A percentile compares a stretch with the other conserved stretches of the same genome.
Evolutionary conservation across 1,140 invertebrate species (phyloP).

Genomic region (Hypsibius dujardini): DNA sequence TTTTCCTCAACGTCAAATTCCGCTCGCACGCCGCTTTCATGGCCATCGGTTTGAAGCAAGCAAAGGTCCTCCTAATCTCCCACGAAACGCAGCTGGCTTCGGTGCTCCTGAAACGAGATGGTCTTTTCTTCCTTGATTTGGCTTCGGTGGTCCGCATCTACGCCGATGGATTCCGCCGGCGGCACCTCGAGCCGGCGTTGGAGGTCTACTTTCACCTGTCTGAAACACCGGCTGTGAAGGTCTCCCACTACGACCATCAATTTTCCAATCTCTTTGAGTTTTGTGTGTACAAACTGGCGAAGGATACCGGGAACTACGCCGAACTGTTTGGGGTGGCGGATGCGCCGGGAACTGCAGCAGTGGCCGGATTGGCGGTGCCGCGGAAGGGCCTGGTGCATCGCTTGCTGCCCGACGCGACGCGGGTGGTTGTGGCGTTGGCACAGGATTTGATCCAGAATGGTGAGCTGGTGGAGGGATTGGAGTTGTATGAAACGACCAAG

Average conservation of each 20-base stretch:
- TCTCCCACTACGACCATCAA: background rate
- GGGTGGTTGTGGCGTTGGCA: background rate
- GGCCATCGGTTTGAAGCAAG: background rate
- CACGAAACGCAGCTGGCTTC: background rate
- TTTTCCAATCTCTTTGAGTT: background rate
- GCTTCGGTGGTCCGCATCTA: background rate
- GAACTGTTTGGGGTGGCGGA: background rate
- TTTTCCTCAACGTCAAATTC: background rate
- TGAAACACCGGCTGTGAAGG: background rate
- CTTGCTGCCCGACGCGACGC: background rate
- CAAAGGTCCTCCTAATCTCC: background rate
- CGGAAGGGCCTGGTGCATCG: background rate
- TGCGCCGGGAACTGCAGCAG: background rate
- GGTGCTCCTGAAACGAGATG: background rate
- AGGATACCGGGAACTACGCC: background rate
- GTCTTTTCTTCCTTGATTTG: background rate
- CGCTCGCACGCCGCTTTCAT: background rate
- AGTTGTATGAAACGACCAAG: background rate
- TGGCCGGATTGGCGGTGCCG: background rate
- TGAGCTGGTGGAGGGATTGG: background rate
- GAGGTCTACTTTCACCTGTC: background rate
- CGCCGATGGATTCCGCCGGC: background rate
- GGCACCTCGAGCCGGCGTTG: background rate
- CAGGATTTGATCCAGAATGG: constrained; percentile 12
- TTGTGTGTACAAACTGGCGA: constrained; percentile 15